A percentile compares a stretch with the other conserved stretches of the same genome.
phyloP scores from a whole-genome alignment of 1,140 invertebrate genomes.

The Chrysomallon squamiferum region DNA sequence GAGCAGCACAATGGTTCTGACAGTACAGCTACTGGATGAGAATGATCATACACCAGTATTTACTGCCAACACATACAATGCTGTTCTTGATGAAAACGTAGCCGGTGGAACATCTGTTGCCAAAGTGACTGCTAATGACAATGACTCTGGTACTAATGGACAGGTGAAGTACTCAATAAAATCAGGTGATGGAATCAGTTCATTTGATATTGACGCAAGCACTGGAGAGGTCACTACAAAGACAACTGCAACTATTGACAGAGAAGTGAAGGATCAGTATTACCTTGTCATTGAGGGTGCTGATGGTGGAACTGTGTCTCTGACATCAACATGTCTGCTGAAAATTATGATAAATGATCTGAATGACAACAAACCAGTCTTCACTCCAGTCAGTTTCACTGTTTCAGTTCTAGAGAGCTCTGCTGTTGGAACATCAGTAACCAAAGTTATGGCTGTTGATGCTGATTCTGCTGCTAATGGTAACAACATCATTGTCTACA shows the following conservation, averaged over 20 bases:
- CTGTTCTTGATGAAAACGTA: conserved; percentile 30
- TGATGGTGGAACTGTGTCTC: conserved; percentile 31
- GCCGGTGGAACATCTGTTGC: conserved; percentile 24
- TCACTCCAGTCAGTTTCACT: conserved; percentile 23
- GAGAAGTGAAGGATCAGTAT: conserved; percentile 73
- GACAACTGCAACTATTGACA: conserved; percentile 69
- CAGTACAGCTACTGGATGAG: conserved; percentile 29
- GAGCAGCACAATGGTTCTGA: conserved; percentile 23
- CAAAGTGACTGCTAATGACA: conserved; percentile 34
- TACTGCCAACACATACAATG: conserved; percentile 22
- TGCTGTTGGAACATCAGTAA: conserved; percentile 17
- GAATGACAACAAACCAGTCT: conserved; percentile 45
- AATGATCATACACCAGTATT: conserved; percentile 47
- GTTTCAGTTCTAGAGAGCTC: conserved; percentile 19
- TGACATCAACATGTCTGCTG: conserved; percentile 16
- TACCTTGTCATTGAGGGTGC: conserved; percentile 23
- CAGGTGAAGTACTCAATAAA: conserved; percentile 19
- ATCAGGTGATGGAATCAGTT: conserved; percentile 20
- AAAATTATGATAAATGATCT: conserved; percentile 38
- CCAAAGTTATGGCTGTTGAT: conserved; percentile 23
- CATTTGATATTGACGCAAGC: conserved; percentile 20
- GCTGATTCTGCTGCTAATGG: conserved; percentile 34
- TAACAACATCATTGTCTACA: conserved; percentile 28
- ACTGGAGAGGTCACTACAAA: conserved; percentile 27
- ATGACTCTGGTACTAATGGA: conserved; percentile 29